These are phyloP conservation scores for Rhynchopsitta pachyrhyncha DNA, from an alignment of 2,113 vertebrate species.

Conservation along the genomic window DNA sequence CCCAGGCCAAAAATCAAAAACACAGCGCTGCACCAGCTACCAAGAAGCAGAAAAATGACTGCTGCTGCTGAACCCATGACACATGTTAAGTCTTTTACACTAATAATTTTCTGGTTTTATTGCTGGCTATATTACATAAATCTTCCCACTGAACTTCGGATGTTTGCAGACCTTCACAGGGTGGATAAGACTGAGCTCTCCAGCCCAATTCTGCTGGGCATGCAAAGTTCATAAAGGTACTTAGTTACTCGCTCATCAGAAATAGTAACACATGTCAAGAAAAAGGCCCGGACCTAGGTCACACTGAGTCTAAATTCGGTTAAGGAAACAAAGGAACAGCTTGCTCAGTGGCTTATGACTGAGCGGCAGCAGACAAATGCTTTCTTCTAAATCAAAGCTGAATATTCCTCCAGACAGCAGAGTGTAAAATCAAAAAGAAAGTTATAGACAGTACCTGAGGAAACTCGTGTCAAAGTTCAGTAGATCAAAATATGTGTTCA, in stretches of 20 bases:
- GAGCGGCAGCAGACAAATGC: not conserved
- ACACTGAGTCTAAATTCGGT: not conserved
- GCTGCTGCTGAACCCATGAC: too few species aligned
- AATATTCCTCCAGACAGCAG: not conserved
- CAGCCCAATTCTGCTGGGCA: not conserved
- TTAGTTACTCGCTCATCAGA: not conserved
- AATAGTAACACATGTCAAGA: not conserved
- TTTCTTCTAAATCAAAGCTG: not conserved
- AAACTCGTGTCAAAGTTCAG: not conserved
- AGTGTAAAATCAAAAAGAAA: not conserved
- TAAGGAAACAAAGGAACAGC: not conserved
- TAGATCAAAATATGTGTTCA: not conserved
- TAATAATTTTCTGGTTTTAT: not conserved
- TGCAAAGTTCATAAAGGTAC: not conserved
- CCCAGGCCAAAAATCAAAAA: too few species aligned
- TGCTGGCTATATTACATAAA: not conserved
- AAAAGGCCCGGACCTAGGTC: not conserved
- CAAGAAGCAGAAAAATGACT: too few species aligned
- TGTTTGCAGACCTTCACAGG: not conserved
- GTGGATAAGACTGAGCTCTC: not conserved
- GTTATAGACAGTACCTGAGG: not conserved
- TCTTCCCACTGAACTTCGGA: not conserved
- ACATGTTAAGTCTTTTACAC: not conserved
- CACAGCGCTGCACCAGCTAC: too few species aligned
- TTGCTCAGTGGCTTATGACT: not conserved